These are phyloP conservation scores for Cheumatopsyche charites DNA, from an alignment of 1,140 invertebrate species.

Conservation along the genomic window DNA sequence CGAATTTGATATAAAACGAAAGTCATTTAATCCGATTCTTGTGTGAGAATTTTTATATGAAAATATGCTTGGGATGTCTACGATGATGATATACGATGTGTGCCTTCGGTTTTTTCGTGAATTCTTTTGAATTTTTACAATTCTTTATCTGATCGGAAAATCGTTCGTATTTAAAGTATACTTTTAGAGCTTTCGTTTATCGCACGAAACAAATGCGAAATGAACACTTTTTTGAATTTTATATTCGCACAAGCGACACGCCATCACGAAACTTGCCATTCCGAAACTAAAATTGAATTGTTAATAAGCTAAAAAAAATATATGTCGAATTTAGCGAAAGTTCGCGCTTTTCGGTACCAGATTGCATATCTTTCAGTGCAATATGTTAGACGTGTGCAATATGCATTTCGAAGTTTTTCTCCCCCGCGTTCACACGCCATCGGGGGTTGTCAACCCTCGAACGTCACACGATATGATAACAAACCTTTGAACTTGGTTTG, in stretches of 20 bases:
- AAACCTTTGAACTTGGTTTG: conserved; percentile 46
- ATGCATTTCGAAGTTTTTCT: not conserved
- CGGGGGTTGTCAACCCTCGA: conserved; percentile 25
- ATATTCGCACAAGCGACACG: not conserved
- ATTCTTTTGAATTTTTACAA: not conserved
- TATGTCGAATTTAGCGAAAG: not conserved
- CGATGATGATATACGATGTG: no score
- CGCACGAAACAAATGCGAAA: not conserved
- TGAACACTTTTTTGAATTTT: not conserved
- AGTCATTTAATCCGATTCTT: conserved; percentile 5
- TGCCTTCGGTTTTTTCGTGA: not conserved
- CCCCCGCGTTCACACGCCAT: conserved; percentile 41
- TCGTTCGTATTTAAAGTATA: not conserved
- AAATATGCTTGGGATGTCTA: no score
- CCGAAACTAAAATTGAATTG: not conserved
- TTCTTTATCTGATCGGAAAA: not conserved
- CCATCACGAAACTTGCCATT: conserved; percentile 5
- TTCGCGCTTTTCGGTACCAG: not conserved
- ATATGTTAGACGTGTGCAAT: not conserved
- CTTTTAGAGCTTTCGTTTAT: conserved; percentile 1
- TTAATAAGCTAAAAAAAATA: not conserved
- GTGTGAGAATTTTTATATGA: no score
- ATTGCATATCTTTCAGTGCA: conserved; percentile 10
- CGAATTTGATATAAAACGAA: conserved; percentile 14
- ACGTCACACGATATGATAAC: conserved; percentile 47